A percentile compares a stretch with the other conserved stretches of the same genome.
phyloP scores from a whole-genome alignment of 2,888 invertebrate genomes.

The Hirtodrosophila histrioides region DNA sequence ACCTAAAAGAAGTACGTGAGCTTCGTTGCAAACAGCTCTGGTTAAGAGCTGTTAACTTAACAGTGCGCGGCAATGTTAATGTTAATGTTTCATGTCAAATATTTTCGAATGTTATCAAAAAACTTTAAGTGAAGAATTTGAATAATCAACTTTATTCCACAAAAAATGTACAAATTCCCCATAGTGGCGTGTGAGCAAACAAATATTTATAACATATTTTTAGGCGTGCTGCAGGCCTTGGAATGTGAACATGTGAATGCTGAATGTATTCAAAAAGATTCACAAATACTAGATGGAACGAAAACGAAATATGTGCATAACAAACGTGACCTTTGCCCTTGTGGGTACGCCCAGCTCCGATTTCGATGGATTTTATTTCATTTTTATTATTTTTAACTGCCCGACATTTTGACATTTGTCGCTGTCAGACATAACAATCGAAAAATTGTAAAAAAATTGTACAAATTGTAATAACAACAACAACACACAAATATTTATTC shows the following conservation, averaged over 20 bases:
- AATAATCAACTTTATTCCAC: no score
- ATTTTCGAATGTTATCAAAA: no score
- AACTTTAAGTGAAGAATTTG: no score
- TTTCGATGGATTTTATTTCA: slow-evolving; percentile 13
- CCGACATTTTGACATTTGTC: slow-evolving; percentile 72
- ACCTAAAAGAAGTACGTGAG: no score
- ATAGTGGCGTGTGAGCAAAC: slow-evolving; percentile 17
- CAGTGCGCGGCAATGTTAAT: no score
- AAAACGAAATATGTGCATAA: slow-evolving; percentile 24
- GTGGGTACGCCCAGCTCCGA: slow-evolving; percentile 10
- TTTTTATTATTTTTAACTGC: slow-evolving; percentile 38
- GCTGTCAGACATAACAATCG: slow-evolving; percentile 74
- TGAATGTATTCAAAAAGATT: slow-evolving; percentile 17
- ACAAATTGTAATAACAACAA: slow-evolving; percentile 56
- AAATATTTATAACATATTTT: slow-evolving; percentile 58
- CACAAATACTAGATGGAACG: slow-evolving; percentile 16
- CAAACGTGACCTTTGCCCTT: slow-evolving; percentile 21
- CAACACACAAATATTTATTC: background rate
- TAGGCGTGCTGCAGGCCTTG: slow-evolving; percentile 40
- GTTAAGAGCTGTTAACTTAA: no score
- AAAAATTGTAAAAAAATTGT: slow-evolving; percentile 43
- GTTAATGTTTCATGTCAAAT: no score
- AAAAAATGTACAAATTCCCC: no score
- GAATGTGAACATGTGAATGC: slow-evolving; percentile 13
- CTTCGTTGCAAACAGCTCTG: no score